A percentile compares a stretch with the other conserved stretches of the same genome.
phyloP scores from a whole-genome alignment of 2,113 vertebrate genomes.

The Aptenodytes patagonicus region DNA sequence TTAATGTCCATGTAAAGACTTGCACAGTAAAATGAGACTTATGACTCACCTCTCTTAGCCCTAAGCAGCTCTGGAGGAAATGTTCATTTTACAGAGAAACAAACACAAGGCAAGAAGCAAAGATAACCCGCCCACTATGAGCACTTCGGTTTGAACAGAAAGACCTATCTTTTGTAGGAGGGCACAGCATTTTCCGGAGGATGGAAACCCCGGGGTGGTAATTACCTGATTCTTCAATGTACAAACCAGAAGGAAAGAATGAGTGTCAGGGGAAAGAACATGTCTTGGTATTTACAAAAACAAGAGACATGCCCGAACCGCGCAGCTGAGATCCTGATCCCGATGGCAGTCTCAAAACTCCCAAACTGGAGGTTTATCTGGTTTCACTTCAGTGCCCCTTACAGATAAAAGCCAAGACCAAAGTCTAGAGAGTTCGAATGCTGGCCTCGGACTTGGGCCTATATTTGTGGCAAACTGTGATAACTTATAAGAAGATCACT shows the following conservation, averaged over 20 bases:
- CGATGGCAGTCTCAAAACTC: neutral
- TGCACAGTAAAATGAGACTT: neutral
- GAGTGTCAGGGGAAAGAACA: neutral
- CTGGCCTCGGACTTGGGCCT: neutral
- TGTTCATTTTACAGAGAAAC: neutral
- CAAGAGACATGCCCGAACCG: rapidly evolving
- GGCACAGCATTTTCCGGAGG: neutral
- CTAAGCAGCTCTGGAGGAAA: neutral
- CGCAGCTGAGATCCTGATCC: neutral
- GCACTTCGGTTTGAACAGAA: neutral
- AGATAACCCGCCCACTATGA: rapidly evolving
- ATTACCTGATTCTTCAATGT: neutral
- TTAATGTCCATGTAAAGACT: neutral
- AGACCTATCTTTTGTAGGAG: neutral
- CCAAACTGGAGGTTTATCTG: neutral
- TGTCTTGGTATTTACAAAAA: neutral
- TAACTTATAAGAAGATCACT: neutral
- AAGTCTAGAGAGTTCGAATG: neutral
- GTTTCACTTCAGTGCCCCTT: neutral
- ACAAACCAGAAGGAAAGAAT: neutral
- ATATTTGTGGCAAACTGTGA: neutral
- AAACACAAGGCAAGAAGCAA: neutral
- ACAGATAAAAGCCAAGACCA: neutral
- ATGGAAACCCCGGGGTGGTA: neutral
- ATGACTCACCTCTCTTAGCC: neutral